Evolutionary conservation across 2,888 invertebrate genomes (phyloP), one percentile per base, ranked within the genome.

Genomic region (Hoplodrina ambigua): DNA sequence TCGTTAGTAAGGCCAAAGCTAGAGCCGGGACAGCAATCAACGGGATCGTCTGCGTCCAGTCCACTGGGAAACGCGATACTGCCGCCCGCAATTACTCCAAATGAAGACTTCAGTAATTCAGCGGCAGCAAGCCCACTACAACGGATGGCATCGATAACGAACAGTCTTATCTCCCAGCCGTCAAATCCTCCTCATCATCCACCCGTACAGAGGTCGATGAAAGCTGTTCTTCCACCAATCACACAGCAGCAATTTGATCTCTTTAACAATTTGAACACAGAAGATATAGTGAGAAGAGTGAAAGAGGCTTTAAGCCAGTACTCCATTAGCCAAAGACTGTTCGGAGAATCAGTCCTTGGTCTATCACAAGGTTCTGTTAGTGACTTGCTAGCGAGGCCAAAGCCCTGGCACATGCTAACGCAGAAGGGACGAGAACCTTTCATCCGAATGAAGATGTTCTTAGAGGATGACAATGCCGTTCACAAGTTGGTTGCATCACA

Each of bases 401-500:
- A 99, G 92, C 99, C 99, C 0, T 99, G 99, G 99, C 99, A 99
- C 91, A 99, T 99, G 99, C 96, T 99, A 61, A 99, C 99, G 17
- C 99, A 98, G 90, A 99, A 99, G 92, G 99, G 99, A 1, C 97
- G 99, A 37, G 99, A 99, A 90, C 99, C 99, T 0, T 99, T 99
- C 94, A 99, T 99, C 78, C 96, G 99, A 74, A 99, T 99, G 99
- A 99, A 99, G 93, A 98, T 99, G 98, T 99, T 99, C 94, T 96
- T 99, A 82, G 99, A 99, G 93, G 99, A 99, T 88, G 99, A 99
- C 83, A 98, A 99, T 88, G 99, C 99, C 15, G 99, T 99, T 2
- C 99, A 99, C 93, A 99, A 99, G 90, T 94, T 99, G 82, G 99
- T 99, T 33, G 99, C 99, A 78, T 99, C 99, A 79, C 99, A 99